phyloP scores from a whole-genome alignment of 2,797 vertebrate species.

The Morelia viridis region DNA sequence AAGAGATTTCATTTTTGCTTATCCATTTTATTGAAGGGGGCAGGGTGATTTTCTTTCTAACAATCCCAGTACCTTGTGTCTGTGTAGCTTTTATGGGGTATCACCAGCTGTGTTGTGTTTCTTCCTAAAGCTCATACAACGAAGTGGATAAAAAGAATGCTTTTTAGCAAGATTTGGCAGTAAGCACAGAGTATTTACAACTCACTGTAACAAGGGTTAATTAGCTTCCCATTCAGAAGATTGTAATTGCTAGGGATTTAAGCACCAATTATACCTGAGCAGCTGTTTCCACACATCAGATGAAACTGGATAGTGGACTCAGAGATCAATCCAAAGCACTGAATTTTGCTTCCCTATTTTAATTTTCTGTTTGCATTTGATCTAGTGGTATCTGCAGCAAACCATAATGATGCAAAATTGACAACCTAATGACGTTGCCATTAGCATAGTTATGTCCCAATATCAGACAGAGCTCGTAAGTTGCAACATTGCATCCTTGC shows the following conservation, averaged over 20 bases:
- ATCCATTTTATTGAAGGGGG: background rate
- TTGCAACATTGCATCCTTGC: background rate
- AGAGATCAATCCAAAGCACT: background rate
- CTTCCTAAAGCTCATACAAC: slow-evolving; percentile 3
- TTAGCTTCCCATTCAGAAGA: slow-evolving; percentile 20
- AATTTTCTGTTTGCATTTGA: background rate
- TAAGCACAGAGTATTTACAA: background rate
- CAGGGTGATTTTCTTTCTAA: background rate
- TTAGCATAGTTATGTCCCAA: background rate
- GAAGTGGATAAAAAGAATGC: background rate
- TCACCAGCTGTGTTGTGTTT: background rate
- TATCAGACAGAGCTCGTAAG: background rate
- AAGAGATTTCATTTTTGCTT: background rate
- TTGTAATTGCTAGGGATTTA: slow-evolving; percentile 18
- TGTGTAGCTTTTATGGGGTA: background rate
- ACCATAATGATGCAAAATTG: background rate
- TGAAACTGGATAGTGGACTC: background rate
- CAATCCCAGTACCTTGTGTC: background rate
- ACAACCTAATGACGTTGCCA: background rate
- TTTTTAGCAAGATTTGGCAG: slow-evolving; percentile 9
- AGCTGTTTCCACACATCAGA: slow-evolving; percentile 6
- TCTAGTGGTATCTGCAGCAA: background rate
- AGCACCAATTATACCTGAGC: slow-evolving; percentile 14
- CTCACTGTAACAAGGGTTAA: slow-evolving; percentile 26
- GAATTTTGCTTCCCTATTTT: background rate